Base-by-base conservation (phyloP, 2,797 vertebrate species). In the Sebastes vulpes region DNA sequence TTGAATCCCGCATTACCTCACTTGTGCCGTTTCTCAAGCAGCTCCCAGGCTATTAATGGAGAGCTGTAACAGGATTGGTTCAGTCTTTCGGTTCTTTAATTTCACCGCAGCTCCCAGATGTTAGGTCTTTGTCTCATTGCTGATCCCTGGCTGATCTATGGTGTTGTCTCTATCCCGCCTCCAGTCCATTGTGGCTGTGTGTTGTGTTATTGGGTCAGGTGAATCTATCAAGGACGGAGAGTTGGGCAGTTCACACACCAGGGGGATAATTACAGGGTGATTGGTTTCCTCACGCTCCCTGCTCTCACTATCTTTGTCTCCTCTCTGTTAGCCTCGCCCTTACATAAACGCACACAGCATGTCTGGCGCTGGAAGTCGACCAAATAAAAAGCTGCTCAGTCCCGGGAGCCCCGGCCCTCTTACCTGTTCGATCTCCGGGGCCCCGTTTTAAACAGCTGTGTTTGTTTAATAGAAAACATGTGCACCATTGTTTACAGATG, bases 401-500 rank as follows among this genome's bases (percentile, higher is more conserved):
- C 75, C 82, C 35, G 1, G 60, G 79, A 79, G 74, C 74, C 58
- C 58, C 7, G 4, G 81, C 71, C 72, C 73, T 87, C 70, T 75
- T 89, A 81, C 93, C 92, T 89, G 93, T 53, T 84, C 76, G 46
- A 91, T 91, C 58, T 94, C 86, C 67, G 4, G 96, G 94, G 95
- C 94, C 92, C 83, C 12, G 68, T 93, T 95, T 91, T 91, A 92
- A 94, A 95, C 97, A 97, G 96, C 95, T 97, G 97, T 96, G 92
- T 93, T 81, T 84, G 83, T 76, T 87, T 91, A 82, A 85, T 75
- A 85, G 81, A 66, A 86, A 88, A 79, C 77, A 81, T 76, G 65
- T 69, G 94, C 93, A 93, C 89, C 89, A 76, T 92, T 96, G 96
- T 96, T 97, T 97, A 96, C 97, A 97, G 96, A 97, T 95, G 92